Evolutionary conservation across 2,888 invertebrate genomes (phyloP), one percentile per base, ranked within the genome.

Genomic region (Dicroscelio sp.): DNA sequence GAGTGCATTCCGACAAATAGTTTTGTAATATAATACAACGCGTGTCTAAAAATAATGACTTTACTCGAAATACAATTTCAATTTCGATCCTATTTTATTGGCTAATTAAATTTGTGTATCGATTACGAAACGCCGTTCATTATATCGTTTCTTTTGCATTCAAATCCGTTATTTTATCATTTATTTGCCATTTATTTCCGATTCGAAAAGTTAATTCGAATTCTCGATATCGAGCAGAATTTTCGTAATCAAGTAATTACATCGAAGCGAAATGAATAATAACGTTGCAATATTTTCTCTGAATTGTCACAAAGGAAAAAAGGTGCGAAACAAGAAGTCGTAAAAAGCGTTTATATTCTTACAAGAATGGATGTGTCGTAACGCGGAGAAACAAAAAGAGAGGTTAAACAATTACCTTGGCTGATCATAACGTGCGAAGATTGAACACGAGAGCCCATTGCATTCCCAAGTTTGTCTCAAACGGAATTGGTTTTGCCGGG

Each of bases 401-500:
- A 71, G 73, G 73, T 83, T 73, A 73, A 85, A 76, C 76, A 85
- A 85, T 85, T 67, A 67, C 55, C 85, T 76, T 65, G 84, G 31
- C 55, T 67, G 38, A 35, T 63, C 55, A 85, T 76, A 85, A 85
- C 33, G 67, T 23, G 83, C 43, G 33, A 71, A 43, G 38, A 38
- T 12, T 38, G 38, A 38, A 38, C 12, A 12, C 6, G 38, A 12
- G 38, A 71, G 71, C 30, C 48, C 71, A 25, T 10, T 31, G 31
- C 31, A 33, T 38, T 38, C 38, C 23, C 23, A 67, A 25, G n/a
- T n/a, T 38, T 35, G 33, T 65, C 33, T 20, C 35, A 65, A 65
- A 33, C n/a, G 35, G 35, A 33, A 67, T 67, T 69, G 38, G 23
- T 69, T 69, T 43, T 14, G 48, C 5, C 48, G 43, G 4, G 8